Conservation (phyloP, 2,888 invertebrate genomes). For the Agrilus biguttatus region DNA sequence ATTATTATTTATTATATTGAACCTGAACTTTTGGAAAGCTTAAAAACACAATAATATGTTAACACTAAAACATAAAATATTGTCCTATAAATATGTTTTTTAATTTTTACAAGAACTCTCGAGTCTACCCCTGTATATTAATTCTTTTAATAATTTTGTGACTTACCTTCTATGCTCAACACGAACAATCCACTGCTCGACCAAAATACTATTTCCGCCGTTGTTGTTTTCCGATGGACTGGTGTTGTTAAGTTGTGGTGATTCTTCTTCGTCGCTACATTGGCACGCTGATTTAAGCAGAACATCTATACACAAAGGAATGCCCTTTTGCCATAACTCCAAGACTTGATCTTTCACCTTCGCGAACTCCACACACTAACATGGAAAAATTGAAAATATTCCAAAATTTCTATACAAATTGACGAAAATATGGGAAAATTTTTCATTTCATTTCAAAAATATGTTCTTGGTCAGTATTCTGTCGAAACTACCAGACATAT, state of each 20-base stretch:
- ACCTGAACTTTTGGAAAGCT: too few species aligned
- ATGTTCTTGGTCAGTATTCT: too few species aligned
- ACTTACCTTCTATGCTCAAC: constrained; percentile 44
- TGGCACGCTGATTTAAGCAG: constrained; percentile 59
- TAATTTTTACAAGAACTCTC: too few species aligned
- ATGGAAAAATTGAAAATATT: constrained; percentile 12
- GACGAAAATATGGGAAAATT: too few species aligned
- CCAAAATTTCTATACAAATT: too few species aligned
- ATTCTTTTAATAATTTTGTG: neutral
- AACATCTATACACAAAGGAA: constrained; percentile 70
- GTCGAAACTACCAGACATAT: too few species aligned
- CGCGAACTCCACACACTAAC: constrained; percentile 39
- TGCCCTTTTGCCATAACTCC: constrained; percentile 53
- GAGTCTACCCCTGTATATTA: too few species aligned
- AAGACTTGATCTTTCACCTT: constrained; percentile 39
- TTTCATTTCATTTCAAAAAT: too few species aligned
- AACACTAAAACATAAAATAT: too few species aligned
- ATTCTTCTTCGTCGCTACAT: constrained; percentile 25
- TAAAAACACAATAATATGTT: too few species aligned
- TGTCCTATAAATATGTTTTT: too few species aligned
- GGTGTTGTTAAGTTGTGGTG: constrained; percentile 20
- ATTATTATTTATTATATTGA: too few species aligned
- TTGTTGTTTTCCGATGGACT: constrained; percentile 33
- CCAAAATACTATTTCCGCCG: constrained; percentile 36
- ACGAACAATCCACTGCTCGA: constrained; percentile 74